Base-by-base conservation (phyloP, 2,113 vertebrate species). In the Colaptes auratus region DNA sequence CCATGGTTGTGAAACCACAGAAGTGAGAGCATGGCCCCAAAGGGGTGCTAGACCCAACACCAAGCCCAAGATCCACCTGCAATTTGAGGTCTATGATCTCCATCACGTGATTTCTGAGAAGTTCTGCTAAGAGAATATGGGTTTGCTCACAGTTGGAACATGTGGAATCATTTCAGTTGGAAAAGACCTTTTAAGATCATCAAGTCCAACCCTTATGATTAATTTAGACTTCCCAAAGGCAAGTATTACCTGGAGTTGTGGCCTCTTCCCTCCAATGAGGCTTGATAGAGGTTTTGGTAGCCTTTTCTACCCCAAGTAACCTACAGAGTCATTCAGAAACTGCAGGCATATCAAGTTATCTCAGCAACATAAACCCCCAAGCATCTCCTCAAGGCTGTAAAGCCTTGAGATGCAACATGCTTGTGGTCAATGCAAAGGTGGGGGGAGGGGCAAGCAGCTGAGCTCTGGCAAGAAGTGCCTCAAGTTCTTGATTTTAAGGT, bases 61-160 rank as follows among this genome's bases (percentile, higher is more conserved):
- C 48, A 11, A 59, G 9, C 2, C 36, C 2, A 23, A 56, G 53
- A 55, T 10, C 15, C 4, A 3, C 36, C 12, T 2, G 4, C 1
- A 1, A 35, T 71, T 42, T 20, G 33, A 24, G 55, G 77, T 10
- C 27, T 82, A 35, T 13, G 58, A 52, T 52, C 17, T 53, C 21
- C 60, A 35, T 3, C 64, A 48, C 4, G 0, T 3, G 6, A 36
- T 83, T 61, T 31, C 39, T 55, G 48, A 70, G 78, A 91, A 89
- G 50, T 3, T 64, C 59, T 80, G 44, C 25, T 31, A 23, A 44
- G 66, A 82, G 35, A 61, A 79, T 39, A 39, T 3, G 23, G 35
- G 28, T 5, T n/a, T 61, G 6, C 42, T 64, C 4, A 5, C 44
- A 16, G 44, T 7, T 18, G 53, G 24, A 86, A 25, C 12, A 24